Conservation (phyloP, 2,797 vertebrate genomes). For the Cossypha niveicapilla region DNA sequence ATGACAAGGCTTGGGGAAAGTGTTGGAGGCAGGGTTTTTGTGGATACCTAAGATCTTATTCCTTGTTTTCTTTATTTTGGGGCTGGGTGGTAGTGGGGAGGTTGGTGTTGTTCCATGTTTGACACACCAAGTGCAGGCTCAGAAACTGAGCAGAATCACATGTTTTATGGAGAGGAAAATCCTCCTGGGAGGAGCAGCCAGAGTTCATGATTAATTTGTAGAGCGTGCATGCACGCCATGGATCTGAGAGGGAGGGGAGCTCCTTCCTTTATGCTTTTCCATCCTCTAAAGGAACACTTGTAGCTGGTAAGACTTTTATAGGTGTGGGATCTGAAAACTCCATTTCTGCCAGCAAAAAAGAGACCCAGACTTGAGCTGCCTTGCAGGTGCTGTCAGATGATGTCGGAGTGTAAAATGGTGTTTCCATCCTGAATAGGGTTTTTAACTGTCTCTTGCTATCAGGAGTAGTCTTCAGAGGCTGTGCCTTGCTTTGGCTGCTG, state of each 20-base stretch:
- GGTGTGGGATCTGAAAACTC: neutral
- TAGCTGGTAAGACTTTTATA: neutral
- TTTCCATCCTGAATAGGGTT: neutral
- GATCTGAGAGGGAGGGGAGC: neutral
- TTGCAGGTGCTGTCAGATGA: neutral
- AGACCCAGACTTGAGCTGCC: neutral
- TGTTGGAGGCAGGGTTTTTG: neutral
- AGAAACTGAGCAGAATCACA: neutral
- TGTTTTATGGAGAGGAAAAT: constrained; percentile 2
- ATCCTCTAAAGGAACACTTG: neutral
- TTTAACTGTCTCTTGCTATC: neutral
- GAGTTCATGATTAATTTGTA: constrained; percentile 33
- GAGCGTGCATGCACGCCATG: neutral
- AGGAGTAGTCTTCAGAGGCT: neutral
- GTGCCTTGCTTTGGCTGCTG: neutral
- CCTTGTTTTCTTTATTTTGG: neutral
- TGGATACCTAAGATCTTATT: neutral
- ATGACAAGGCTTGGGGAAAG: neutral
- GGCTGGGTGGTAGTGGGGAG: neutral
- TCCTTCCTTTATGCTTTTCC: neutral
- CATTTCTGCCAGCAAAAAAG: neutral
- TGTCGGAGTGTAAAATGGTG: neutral
- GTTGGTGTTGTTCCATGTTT: neutral
- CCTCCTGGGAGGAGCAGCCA: constrained; percentile 25
- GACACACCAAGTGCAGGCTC: neutral